phyloP scores from a whole-genome alignment of 2,888 invertebrate genomes.

The Lasioglossum figueresi region DNA sequence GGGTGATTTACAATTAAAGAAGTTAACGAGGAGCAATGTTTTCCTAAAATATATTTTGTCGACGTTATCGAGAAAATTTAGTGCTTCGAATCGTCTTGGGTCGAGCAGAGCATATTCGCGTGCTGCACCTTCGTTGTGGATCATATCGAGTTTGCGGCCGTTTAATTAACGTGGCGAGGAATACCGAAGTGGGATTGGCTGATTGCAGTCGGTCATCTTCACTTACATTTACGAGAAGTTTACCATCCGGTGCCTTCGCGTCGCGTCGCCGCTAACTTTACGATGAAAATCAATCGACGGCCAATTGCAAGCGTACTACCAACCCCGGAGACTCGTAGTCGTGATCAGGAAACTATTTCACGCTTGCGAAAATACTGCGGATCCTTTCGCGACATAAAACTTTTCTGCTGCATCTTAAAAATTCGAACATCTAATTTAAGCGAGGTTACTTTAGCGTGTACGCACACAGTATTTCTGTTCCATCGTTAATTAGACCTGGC shows the following conservation, averaged over 20 bases:
- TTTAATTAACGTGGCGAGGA: constrained; percentile 76
- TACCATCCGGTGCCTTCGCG: constrained; percentile 55
- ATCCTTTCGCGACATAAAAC: no score
- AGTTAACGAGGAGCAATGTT: background rate
- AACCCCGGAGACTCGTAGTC: background rate
- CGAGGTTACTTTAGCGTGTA: background rate
- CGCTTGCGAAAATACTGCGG: no score
- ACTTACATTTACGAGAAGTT: constrained; percentile 53
- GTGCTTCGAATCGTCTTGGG: background rate
- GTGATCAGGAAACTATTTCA: background rate
- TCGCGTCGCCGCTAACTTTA: constrained; percentile 28
- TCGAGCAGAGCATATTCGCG: background rate
- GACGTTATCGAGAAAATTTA: background rate
- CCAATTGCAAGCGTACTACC: background rate
- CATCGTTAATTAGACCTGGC: constrained; percentile 19
- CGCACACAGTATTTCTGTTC: background rate
- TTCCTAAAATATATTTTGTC: background rate
- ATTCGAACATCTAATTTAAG: no score
- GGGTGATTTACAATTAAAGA: no score
- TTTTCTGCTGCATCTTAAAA: no score
- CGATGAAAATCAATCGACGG: constrained; percentile 25
- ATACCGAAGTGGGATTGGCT: constrained; percentile 60
- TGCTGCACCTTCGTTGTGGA: background rate
- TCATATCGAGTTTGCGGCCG: constrained; percentile 50
- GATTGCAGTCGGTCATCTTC: constrained; percentile 65